Conservation (phyloP, 2,113 vertebrate genomes). For the Tachuris rubrigastra region DNA sequence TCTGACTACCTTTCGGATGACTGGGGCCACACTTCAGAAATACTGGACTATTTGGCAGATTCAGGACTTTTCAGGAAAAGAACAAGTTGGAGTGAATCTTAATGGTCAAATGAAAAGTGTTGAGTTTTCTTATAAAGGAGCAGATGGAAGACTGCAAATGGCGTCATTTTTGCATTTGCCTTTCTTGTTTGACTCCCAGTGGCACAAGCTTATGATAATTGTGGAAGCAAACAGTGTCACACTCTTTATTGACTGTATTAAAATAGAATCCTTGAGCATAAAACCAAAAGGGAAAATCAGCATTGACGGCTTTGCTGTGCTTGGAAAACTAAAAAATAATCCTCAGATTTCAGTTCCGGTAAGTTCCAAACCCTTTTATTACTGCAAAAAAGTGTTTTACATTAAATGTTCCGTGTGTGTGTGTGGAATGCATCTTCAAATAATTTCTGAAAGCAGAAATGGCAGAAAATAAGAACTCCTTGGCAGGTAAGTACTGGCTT, state of each 20-base stretch:
- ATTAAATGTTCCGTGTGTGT: neutral
- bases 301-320: slow-evolving; percentile 80
- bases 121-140: slow-evolving; percentile 81
- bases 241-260: slow-evolving; percentile 83
- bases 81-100: slow-evolving; percentile 84
- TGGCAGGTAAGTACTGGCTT: neutral
- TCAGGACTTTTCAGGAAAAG: slow-evolving; percentile 80
- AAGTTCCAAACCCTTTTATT: slow-evolving; percentile 58
- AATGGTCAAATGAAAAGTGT: slow-evolving; percentile 81
- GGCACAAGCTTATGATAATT: slow-evolving; percentile 85
- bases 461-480: neutral
- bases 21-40: slow-evolving; percentile 78
- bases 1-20: slow-evolving; percentile 85
- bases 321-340: slow-evolving; percentile 86
- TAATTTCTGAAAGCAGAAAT: neutral
- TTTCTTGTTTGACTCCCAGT: slow-evolving; percentile 85
- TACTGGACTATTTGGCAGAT: slow-evolving; percentile 91
- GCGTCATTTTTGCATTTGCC: slow-evolving; percentile 76
- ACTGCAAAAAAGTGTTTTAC: neutral
- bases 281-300: slow-evolving; percentile 76
- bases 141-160: slow-evolving; percentile 70
- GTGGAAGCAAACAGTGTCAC: slow-evolving; percentile 76
- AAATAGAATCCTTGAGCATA: slow-evolving; percentile 76
- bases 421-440: neutral
- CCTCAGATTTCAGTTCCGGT: slow-evolving; percentile 84